Evolutionary conservation across 2,888 invertebrate genomes (phyloP).

Genomic region (Stenchaetothrips biformis): DNA sequence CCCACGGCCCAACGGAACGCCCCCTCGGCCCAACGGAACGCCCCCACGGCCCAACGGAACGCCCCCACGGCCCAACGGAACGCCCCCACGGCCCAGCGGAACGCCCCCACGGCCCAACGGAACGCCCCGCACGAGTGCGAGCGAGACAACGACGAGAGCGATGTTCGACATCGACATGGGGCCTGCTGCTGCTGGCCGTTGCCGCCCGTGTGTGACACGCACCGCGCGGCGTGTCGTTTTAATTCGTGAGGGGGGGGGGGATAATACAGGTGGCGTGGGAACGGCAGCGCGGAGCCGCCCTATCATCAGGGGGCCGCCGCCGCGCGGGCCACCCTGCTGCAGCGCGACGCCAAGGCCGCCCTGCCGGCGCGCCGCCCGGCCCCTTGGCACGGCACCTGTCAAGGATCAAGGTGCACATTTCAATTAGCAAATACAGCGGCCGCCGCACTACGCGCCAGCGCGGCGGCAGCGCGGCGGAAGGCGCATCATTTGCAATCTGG

Average conservation of each 20-base stretch:
- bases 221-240: neutral
- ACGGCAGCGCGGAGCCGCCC: neutral
- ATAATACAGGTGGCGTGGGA: neutral
- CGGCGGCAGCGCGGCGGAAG: too few relatives aligned
- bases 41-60: neutral
- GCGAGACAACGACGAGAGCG: too few relatives aligned
- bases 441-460: too few relatives aligned
- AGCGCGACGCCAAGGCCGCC: neutral
- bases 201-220: neutral
- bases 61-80: neutral
- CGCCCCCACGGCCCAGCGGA: too few relatives aligned
- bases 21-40: neutral
- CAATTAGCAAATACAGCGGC: neutral
- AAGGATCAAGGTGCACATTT: neutral
- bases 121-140: neutral
- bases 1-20: neutral
- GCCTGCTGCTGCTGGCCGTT: neutral
- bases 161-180: too few relatives aligned
- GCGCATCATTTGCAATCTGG: too few relatives aligned
- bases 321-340: neutral
- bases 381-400: neutral
- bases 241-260: neutral
- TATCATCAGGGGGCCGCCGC: slow-evolving; percentile 1
- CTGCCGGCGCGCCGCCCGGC: neutral
- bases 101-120: neutral